Percentiles rank a stretch among this genome's conserved stretches.
Evolutionary conservation across 2,888 invertebrate genomes (phyloP).

Genomic region (Apamea sordens): DNA sequence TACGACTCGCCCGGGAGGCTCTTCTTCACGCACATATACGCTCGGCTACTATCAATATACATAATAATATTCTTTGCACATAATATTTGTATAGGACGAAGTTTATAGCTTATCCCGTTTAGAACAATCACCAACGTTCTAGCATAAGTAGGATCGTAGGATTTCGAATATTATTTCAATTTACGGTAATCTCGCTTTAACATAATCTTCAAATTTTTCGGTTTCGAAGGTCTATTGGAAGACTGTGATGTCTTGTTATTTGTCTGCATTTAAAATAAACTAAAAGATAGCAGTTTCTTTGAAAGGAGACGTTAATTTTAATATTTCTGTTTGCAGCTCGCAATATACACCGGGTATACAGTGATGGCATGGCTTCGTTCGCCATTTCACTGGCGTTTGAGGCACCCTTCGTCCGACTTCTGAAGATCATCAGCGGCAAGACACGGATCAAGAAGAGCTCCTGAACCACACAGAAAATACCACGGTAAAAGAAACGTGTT

Average conservation of each 20-base stretch:
- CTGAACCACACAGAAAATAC: slow-evolving; percentile 60
- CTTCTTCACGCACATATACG: slow-evolving; percentile 10
- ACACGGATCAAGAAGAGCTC: slow-evolving; percentile 79
- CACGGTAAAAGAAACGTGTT: slow-evolving; percentile 25
- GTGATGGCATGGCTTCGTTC: slow-evolving; percentile 93
- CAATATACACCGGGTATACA: slow-evolving; percentile 93
- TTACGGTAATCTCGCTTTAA: neutral
- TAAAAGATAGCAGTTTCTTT: slow-evolving; percentile 29
- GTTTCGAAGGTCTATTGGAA: neutral
- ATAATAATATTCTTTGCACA: neutral
- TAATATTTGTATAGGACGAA: neutral
- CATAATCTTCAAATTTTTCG: neutral
- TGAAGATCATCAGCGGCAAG: slow-evolving; percentile 91
- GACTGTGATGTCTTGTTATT: neutral
- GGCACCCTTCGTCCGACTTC: slow-evolving; percentile 94
- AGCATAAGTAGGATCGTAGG: too few species aligned
- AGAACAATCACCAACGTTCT: neutral
- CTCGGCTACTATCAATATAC: slow-evolving; percentile 1
- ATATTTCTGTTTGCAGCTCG: slow-evolving; percentile 77
- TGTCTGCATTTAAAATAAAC: neutral
- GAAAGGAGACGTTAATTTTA: slow-evolving; percentile 7
- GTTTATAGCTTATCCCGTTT: neutral
- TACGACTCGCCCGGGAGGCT: slow-evolving; percentile 27
- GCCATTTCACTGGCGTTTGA: slow-evolving; percentile 94
- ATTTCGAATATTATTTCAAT: too few species aligned